Percentiles rank a stretch among this genome's conserved stretches.
Evolutionary conservation across 2,113 vertebrate genomes (phyloP).

Genomic region (Brevimyrus niger): DNA sequence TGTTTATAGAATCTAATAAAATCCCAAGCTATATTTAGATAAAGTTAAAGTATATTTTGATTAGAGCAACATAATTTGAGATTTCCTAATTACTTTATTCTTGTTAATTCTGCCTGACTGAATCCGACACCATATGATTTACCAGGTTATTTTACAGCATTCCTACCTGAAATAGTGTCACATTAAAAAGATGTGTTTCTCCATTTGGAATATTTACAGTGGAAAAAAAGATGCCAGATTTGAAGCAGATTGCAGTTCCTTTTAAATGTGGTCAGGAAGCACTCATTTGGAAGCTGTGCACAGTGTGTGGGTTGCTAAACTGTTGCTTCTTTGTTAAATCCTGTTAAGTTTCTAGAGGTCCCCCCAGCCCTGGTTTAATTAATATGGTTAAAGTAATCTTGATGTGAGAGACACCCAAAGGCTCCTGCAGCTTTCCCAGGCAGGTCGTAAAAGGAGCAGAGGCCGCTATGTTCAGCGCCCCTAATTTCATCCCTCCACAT

Average conservation of each 20-base stretch:
- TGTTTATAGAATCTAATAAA: background rate
- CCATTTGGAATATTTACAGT: background rate
- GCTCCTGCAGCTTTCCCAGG: background rate
- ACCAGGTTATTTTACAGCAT: background rate
- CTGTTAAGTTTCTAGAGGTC: background rate
- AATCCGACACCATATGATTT: background rate
- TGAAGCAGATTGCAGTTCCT: background rate
- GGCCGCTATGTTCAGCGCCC: background rate
- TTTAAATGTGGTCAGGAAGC: slow-evolving; percentile 16
- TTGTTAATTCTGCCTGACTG: background rate
- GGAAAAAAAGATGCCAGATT: background rate
- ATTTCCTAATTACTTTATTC: background rate
- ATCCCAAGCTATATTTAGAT: background rate
- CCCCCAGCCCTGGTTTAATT: background rate
- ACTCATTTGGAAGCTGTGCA: background rate
- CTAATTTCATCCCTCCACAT: background rate
- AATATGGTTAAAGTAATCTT: background rate
- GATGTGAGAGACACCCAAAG: background rate
- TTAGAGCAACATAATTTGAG: background rate
- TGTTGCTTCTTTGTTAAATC: background rate
- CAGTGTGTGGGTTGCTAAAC: background rate
- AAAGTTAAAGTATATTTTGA: background rate
- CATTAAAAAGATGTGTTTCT: background rate
- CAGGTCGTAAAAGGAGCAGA: background rate
- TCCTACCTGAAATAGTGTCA: background rate